Conservation (phyloP, 2,113 vertebrate species). For the Peromyscus polionotus region DNA sequence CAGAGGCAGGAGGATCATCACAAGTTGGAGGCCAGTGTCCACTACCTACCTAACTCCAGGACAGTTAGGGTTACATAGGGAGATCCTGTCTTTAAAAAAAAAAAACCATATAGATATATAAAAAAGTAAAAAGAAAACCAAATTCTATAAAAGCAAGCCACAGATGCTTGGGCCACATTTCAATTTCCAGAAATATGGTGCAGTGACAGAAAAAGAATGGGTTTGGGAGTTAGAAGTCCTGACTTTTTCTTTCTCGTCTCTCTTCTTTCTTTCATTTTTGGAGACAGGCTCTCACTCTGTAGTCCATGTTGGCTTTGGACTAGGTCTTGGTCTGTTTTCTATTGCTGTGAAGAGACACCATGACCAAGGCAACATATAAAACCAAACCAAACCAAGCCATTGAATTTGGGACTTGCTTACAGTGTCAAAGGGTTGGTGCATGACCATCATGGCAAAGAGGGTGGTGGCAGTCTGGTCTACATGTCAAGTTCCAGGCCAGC, state of each 20-base stretch:
- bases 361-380: neutral
- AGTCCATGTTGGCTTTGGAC: neutral
- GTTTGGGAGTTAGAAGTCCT: conserved; percentile 29
- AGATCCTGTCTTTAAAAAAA: neutral
- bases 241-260: neutral
- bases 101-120: neutral
- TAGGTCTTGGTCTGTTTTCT: neutral
- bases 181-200: conserved; percentile 55
- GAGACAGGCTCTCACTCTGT: neutral
- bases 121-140: conserved; percentile 42
- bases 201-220: conserved; percentile 23
- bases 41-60: neutral
- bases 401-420: neutral
- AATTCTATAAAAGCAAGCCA: conserved; percentile 61
- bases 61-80: neutral
- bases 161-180: conserved; percentile 57
- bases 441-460: neutral
- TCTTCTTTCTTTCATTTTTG: neutral
- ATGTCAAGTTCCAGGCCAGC: too few species aligned
- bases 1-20: neutral
- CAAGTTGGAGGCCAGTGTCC: neutral
- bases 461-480: too few species aligned
- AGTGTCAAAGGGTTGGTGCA: neutral
- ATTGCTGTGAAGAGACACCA: neutral
- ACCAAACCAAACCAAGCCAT: neutral